Evolutionary conservation across 2,888 invertebrate genomes (phyloP), one percentile per base, ranked within the genome.

Genomic region (Syrphus vitripennis): DNA sequence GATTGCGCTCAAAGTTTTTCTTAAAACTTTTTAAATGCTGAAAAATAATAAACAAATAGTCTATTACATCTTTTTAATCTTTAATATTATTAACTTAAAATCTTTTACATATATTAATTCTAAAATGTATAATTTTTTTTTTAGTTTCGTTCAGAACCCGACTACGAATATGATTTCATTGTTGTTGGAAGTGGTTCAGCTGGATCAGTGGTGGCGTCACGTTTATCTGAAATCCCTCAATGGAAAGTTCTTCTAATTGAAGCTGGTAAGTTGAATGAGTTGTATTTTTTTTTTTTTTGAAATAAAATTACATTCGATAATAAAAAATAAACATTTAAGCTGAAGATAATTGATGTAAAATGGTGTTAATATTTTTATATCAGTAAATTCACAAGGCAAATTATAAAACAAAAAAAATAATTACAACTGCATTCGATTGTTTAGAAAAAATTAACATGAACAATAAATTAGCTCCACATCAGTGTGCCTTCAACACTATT

Each of bases 181-280:
- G 90, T 93, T 63, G 90, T 91, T 89, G 92, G 92, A 69, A 91
- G 92, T 70, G 93, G 93, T 26, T 92, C 92, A 24, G 92, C 91
- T 82, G 92, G 92, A 80, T 89, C 92, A 65, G 92, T 92, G 65
- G 92, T 91, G 37, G 92, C 92, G 63, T 90, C 92, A 42, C 91
- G 92, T 71, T 89, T 93, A 86, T 92, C 92, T 6, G 92, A 93
- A 90, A 90, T 92, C 77, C 89, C 92, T 59, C 90, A 92, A 75
- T 92, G 92, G 92, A 92, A 91, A 89, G 92, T 93, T 88, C 88
- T 93, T 83, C 90, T 93, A 70, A 91, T 93, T 87, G 92, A 93
- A 90, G 92, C 92, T 78, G 92, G 92, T 92, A 91, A 91, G 91
- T 90, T 53, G 0, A 6, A 29, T 31, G 2, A 65, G 4, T 5